Percentiles rank a stretch among this genome's conserved stretches.
phyloP scores from a whole-genome alignment of 2,113 vertebrate species.

The Myodes glareolus region DNA sequence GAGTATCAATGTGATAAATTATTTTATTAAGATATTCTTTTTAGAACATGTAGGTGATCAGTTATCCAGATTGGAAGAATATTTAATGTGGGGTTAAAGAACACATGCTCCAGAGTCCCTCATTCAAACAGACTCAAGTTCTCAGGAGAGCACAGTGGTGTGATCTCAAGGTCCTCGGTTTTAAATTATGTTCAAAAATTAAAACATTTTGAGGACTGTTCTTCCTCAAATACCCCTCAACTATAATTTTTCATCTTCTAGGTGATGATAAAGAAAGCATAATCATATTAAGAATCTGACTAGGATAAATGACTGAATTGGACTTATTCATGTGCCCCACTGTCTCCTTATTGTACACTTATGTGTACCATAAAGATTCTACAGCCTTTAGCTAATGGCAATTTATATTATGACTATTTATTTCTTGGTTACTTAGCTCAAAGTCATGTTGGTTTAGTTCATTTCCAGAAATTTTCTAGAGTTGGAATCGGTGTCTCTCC shows the following conservation, averaged over 20 bases:
- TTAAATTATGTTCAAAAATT: not conserved
- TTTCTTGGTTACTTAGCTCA: not conserved
- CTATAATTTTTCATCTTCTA: too few species aligned
- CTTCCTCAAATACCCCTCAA: not conserved
- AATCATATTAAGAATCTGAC: not conserved
- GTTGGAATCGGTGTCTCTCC: not conserved
- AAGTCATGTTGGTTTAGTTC: not conserved
- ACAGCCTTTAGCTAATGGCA: not conserved
- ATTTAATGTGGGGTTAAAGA: not conserved
- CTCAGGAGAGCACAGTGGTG: not conserved
- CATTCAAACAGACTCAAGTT: not conserved
- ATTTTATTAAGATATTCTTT: not conserved
- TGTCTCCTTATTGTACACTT: not conserved
- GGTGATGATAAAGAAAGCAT: not conserved
- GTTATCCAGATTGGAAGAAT: not conserved
- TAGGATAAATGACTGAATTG: not conserved
- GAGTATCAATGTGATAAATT: not conserved
- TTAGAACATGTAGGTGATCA: not conserved
- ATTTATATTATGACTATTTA: not conserved
- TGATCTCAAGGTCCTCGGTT: not conserved
- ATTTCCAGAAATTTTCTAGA: not conserved
- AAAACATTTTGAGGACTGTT: not conserved
- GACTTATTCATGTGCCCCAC: fast-evolving
- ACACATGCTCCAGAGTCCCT: not conserved
- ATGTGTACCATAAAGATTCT: not conserved